phyloP scores from a whole-genome alignment of 2,888 invertebrate species.

The Xestia ashworthii region DNA sequence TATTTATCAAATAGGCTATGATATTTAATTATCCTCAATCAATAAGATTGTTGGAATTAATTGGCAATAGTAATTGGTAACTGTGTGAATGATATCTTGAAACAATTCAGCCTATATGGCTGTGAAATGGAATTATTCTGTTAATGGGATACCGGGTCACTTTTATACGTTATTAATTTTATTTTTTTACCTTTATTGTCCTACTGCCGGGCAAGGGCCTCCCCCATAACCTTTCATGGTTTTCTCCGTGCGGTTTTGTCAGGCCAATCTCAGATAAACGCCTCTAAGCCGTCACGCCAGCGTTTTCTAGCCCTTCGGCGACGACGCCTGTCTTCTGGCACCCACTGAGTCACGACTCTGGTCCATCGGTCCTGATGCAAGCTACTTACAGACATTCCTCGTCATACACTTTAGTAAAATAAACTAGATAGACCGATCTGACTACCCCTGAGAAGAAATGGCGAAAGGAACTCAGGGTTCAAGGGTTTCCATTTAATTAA shows the following conservation, averaged over 20 bases:
- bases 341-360: too few species aligned
- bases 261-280: too few species aligned
- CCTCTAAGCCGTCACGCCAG: too few species aligned
- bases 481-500: background rate
- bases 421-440: background rate
- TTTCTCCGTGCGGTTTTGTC: too few species aligned
- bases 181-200: too few species aligned
- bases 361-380: too few species aligned
- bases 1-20: slow-evolving; percentile 25
- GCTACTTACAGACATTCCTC: too few species aligned
- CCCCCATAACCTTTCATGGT: background rate
- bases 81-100: background rate
- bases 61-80: background rate
- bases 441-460: background rate
- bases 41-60: slow-evolving; percentile 23
- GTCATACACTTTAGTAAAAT: background rate
- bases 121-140: background rate
- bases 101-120: background rate
- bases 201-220: too few species aligned
- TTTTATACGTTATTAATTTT: background rate
- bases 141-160: background rate
- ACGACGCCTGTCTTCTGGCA: too few species aligned
- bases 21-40: slow-evolving; percentile 40
- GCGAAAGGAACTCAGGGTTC: background rate
- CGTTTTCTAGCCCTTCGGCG: too few species aligned